Conservation (phyloP, 2,888 invertebrate species). For the Caenorhabditis sp. region DNA sequence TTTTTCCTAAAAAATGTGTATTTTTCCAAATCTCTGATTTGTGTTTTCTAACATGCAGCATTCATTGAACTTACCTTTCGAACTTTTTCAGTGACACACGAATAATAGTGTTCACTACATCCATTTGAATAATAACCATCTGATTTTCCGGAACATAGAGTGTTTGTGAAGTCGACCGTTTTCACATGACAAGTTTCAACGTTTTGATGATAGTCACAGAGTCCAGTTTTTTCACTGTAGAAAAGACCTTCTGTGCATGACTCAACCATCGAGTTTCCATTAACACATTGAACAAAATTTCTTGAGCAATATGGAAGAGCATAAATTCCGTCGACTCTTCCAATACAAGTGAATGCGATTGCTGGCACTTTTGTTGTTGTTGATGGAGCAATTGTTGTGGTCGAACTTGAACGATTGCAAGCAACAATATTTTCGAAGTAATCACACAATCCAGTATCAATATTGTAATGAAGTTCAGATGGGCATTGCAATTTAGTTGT, state of each 20-base stretch:
- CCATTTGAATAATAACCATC: conserved; percentile 56
- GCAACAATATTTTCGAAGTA: conserved; percentile 41
- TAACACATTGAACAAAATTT: conserved; percentile 48
- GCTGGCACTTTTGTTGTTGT: neutral
- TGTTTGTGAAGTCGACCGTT: neutral
- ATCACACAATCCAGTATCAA: conserved; percentile 41
- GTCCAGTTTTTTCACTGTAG: conserved; percentile 45
- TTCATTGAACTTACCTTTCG: conserved; percentile 15
- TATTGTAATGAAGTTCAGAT: conserved; percentile 49
- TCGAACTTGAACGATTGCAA: conserved; percentile 44
- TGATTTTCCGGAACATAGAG: conserved; percentile 44
- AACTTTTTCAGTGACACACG: conserved; percentile 41
- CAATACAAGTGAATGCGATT: conserved; percentile 13
- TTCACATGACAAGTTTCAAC: conserved; percentile 30
- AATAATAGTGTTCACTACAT: conserved; percentile 50
- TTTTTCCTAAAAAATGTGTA: too few relatives aligned
- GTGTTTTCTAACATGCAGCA: too few relatives aligned
- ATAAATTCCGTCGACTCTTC: conserved; percentile 48
- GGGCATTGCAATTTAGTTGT: conserved; percentile 46
- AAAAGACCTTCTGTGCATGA: conserved; percentile 40
- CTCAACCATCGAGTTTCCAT: conserved; percentile 17
- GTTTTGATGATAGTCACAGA: conserved; percentile 48
- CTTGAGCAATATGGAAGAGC: conserved; percentile 44
- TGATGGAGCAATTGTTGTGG: conserved; percentile 15
- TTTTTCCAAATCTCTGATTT: too few relatives aligned